These are phyloP conservation scores for Drosophila aldrichi DNA, from an alignment of 2,888 invertebrate species.

Conservation along the genomic window DNA sequence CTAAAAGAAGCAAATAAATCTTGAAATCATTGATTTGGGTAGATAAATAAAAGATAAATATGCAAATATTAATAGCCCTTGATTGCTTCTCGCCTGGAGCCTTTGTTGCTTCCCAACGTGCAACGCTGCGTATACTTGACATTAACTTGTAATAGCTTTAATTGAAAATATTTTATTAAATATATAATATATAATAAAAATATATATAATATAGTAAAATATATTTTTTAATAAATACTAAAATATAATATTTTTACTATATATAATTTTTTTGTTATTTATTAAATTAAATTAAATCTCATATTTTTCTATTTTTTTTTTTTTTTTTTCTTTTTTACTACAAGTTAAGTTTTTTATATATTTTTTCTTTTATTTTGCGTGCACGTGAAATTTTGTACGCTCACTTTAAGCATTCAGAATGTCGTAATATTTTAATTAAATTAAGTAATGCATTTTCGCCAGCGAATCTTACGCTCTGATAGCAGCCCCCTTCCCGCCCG, in stretches of 20 bases:
- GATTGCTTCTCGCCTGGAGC: not conserved
- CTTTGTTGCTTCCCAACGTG: not conserved
- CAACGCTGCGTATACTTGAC: constrained; percentile 5
- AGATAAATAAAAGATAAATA: not conserved
- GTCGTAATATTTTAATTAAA: constrained; percentile 49
- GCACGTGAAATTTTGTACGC: not conserved
- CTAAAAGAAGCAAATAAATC: not conserved
- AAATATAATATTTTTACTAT: too few relatives aligned
- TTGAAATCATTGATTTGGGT: not conserved
- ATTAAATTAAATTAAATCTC: not conserved
- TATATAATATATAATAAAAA: too few relatives aligned
- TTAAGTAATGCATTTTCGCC: constrained; percentile 32
- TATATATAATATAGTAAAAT: too few relatives aligned
- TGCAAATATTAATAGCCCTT: not conserved
- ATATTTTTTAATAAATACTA: too few relatives aligned
- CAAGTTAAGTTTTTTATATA: not conserved
- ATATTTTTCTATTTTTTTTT: too few relatives aligned
- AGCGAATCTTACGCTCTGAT: constrained; percentile 10
- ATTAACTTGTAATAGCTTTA: not conserved
- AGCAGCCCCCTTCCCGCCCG: constrained; percentile 1
- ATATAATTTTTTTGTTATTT: too few relatives aligned
- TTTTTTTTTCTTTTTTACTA: not conserved
- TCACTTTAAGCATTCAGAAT: constrained; percentile 20
- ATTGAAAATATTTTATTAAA: not conserved
- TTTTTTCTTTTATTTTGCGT: not conserved